Conservation (phyloP, 2,113 vertebrate genomes). For the Heterochromis multidens region DNA sequence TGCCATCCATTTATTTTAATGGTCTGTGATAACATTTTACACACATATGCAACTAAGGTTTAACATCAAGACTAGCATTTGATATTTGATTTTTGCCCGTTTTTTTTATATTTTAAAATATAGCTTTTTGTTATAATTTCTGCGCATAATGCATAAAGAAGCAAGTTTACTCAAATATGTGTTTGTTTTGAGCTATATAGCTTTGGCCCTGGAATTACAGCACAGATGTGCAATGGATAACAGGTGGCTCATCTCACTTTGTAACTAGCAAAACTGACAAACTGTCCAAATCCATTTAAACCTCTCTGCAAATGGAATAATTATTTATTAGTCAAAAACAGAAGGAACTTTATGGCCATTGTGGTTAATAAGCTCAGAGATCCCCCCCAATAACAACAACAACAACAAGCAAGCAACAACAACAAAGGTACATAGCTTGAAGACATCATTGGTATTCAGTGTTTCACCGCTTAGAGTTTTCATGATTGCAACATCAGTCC, state of each 20-base stretch:
- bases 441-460: not conserved
- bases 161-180: not conserved
- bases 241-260: not conserved
- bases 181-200: not conserved
- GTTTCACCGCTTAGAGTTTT: not conserved
- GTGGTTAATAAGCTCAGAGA: not conserved
- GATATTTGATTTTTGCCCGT: not conserved
- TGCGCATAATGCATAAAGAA: not conserved
- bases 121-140: not conserved
- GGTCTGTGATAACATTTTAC: not conserved
- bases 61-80: rapidly evolving
- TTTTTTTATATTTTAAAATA: not conserved
- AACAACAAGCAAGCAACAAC: rapidly evolving
- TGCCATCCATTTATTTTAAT: not conserved
- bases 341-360: rapidly evolving
- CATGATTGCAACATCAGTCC: not conserved
- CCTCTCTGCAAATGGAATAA: not conserved
- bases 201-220: not conserved
- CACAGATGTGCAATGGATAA: not conserved
- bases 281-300: not conserved
- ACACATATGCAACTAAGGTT: not conserved
- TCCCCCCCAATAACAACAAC: not conserved
- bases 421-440: not conserved
- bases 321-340: not conserved
- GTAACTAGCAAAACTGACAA: not conserved